phyloP scores from a whole-genome alignment of 2,797 vertebrate genomes.

The Clarias platycephalus region DNA sequence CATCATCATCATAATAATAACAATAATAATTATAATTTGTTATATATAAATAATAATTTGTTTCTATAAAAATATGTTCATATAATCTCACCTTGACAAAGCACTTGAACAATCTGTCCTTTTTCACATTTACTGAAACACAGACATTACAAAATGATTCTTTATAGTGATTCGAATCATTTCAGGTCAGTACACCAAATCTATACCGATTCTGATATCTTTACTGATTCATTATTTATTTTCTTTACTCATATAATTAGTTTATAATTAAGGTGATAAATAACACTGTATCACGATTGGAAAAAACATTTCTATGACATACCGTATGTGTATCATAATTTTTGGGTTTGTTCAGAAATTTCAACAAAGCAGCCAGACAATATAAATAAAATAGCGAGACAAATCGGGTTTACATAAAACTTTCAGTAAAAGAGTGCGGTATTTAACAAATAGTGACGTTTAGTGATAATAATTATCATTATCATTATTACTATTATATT shows the following conservation, averaged over 20 bases:
- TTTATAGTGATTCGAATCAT: background rate
- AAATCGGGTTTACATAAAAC: background rate
- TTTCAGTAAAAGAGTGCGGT: background rate
- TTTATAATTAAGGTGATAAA: background rate
- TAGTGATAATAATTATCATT: background rate
- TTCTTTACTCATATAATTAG: background rate
- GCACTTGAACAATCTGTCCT: conserved; percentile 78
- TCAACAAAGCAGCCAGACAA: background rate
- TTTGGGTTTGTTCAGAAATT: background rate
- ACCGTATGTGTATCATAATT: too few relatives aligned
- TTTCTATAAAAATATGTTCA: too few relatives aligned
- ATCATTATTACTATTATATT: too few relatives aligned
- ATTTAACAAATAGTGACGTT: background rate
- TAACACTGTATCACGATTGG: background rate
- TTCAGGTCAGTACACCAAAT: background rate
- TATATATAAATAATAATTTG: too few relatives aligned
- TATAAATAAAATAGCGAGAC: background rate
- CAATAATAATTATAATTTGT: too few relatives aligned
- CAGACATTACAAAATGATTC: conserved; percentile 42
- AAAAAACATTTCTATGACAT: background rate
- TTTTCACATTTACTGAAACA: conserved; percentile 83
- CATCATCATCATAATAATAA: too few relatives aligned
- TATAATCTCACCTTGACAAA: conserved; percentile 83
- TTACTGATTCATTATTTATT: background rate
- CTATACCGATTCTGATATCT: too few relatives aligned